These are phyloP conservation scores for Mantis religiosa DNA, from an alignment of 2,888 invertebrate genomes.

Conservation along the genomic window DNA sequence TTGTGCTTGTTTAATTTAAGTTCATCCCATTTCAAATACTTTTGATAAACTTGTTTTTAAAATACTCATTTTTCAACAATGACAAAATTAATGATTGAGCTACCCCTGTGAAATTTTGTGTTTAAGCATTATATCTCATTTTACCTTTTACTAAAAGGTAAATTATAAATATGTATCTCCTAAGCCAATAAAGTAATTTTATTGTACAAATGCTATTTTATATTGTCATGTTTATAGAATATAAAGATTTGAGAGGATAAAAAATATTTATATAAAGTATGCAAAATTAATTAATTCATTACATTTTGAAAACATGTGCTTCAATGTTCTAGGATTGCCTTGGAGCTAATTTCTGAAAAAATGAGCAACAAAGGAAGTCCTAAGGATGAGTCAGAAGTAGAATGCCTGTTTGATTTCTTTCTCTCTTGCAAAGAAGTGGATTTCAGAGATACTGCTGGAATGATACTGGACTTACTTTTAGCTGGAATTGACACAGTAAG, in stretches of 20 bases:
- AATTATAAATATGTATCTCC: too few species aligned
- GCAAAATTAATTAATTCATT: not conserved
- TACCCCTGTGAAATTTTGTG: too few species aligned
- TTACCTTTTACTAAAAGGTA: too few species aligned
- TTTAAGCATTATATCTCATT: too few species aligned
- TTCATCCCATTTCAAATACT: too few species aligned
- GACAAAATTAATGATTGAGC: too few species aligned
- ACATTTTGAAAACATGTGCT: not conserved
- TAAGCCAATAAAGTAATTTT: too few species aligned
- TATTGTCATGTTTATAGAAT: too few species aligned
- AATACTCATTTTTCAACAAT: too few species aligned
- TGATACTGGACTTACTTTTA: constrained; percentile 77
- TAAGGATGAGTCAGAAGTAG: not conserved
- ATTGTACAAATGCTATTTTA: too few species aligned
- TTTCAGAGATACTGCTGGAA: constrained; percentile 74
- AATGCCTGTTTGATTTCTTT: constrained; percentile 64
- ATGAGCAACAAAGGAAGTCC: not conserved
- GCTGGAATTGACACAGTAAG: constrained; percentile 83
- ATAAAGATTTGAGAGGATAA: not conserved
- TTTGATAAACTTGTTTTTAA: too few species aligned
- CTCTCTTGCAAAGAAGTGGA: constrained; percentile 65
- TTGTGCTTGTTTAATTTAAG: too few species aligned
- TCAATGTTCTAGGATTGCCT: constrained; percentile 52
- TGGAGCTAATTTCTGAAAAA: constrained; percentile 52
- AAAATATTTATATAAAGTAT: not conserved